Conservation (phyloP, 2,888 invertebrate genomes). For the Dioctria rufipes region DNA sequence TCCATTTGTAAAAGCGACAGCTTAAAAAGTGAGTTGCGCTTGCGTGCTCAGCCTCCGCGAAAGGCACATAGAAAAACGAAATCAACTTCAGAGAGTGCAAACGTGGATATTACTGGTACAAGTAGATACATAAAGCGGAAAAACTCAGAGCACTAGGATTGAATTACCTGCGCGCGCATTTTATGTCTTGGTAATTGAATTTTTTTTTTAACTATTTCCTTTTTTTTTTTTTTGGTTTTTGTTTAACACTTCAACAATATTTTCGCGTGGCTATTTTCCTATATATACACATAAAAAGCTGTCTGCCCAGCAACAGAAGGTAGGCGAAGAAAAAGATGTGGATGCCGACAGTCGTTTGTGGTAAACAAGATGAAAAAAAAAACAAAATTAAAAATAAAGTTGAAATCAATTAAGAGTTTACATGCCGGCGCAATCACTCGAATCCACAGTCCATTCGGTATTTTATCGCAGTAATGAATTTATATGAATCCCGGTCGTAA, state of each 20-base stretch:
- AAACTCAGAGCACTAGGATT: slow-evolving; percentile 35
- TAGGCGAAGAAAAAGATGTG: slow-evolving; percentile 7
- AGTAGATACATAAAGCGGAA: not conserved
- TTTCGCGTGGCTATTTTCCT: slow-evolving; percentile 29
- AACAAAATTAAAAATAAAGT: slow-evolving; percentile 2
- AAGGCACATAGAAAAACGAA: slow-evolving; percentile 10
- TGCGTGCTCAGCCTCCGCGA: slow-evolving; percentile 16
- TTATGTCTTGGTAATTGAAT: slow-evolving; percentile 46
- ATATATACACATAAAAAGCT: slow-evolving; percentile 2
- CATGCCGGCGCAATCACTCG: slow-evolving; percentile 27
- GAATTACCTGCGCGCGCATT: slow-evolving; percentile 48
- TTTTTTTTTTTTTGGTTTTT: slow-evolving; percentile 10
- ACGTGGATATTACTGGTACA: slow-evolving; percentile 1
- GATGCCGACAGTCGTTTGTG: no score
- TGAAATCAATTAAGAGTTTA: slow-evolving; percentile 44
- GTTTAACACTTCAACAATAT: slow-evolving; percentile 18
- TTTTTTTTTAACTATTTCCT: no score
- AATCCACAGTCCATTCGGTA: not conserved
- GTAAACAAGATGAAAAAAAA: not conserved
- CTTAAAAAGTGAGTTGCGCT: slow-evolving; percentile 2
- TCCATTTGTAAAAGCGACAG: slow-evolving; percentile 34
- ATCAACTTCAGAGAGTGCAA: slow-evolving; percentile 6
- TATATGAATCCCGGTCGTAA: not conserved
- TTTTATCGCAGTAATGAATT: slow-evolving; percentile 9
- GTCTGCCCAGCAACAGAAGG: not conserved